A percentile compares a stretch with the other conserved stretches of the same genome.
phyloP scores from a whole-genome alignment of 2,888 invertebrate species.

The Achlya flavicornis region DNA sequence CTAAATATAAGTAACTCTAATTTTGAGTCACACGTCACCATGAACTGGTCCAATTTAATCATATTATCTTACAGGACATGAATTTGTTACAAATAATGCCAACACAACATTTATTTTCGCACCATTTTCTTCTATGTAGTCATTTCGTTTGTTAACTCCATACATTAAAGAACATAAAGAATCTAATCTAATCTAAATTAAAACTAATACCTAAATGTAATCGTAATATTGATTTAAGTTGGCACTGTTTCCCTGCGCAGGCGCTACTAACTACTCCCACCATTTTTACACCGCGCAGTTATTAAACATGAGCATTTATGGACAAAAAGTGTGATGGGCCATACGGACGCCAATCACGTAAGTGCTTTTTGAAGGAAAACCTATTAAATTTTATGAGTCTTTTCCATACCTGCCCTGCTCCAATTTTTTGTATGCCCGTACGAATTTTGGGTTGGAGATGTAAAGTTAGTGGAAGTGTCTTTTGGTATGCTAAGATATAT shows the following conservation, averaged over 20 bases:
- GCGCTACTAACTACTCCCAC: constrained; percentile 36
- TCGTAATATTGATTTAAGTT: constrained; percentile 38
- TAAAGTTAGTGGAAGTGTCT: constrained; percentile 50
- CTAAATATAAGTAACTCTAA: too few species aligned
- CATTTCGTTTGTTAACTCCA: too few species aligned
- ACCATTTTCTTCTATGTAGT: too few species aligned
- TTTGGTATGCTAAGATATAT: not conserved
- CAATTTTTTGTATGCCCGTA: constrained; percentile 71
- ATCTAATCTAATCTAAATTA: not conserved
- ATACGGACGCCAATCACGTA: constrained; percentile 73
- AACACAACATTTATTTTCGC: too few species aligned
- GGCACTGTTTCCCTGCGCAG: constrained; percentile 19
- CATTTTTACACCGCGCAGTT: constrained; percentile 52
- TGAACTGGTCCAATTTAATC: too few species aligned
- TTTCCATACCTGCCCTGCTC: constrained; percentile 80
- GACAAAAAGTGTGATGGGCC: constrained; percentile 59
- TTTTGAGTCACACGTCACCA: too few species aligned
- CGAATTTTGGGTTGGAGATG: constrained; percentile 35
- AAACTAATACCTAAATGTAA: not conserved
- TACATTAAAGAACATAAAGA: not conserved
- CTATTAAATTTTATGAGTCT: constrained; percentile 82
- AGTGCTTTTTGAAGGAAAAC: constrained; percentile 78
- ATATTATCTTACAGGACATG: too few species aligned
- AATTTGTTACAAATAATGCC: too few species aligned
- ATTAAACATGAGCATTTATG: constrained; percentile 53